Evolutionary conservation across 1,140 invertebrate genomes (phyloP).

Genomic region (Drosophila mauritiana): DNA sequence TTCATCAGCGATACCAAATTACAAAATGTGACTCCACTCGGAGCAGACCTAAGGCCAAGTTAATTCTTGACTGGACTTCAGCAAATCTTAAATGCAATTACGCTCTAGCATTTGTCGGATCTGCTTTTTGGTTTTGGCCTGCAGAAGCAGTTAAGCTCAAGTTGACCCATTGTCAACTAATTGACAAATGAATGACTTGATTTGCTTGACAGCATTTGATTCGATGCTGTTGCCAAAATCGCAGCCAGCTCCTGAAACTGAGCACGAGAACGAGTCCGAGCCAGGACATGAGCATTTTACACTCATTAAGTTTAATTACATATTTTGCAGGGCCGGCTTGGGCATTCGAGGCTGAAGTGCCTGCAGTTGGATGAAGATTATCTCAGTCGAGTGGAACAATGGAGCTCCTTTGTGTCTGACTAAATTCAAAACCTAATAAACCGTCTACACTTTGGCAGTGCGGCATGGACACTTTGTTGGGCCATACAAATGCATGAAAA

Average conservation of each 20-base stretch:
- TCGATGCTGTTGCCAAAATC: constrained; percentile 22
- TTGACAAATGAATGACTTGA: constrained; percentile 79
- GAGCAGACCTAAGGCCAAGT: constrained; percentile 4
- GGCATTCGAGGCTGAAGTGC: constrained; percentile 23
- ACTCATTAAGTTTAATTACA: constrained; percentile 81
- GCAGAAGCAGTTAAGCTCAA: constrained; percentile 30
- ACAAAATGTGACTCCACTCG: constrained; percentile 26
- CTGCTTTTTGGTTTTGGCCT: constrained; percentile 33
- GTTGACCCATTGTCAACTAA: constrained; percentile 67
- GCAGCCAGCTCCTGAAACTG: constrained; percentile 2
- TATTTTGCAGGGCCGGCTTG: constrained; percentile 51
- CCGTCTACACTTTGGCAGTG: background rate
- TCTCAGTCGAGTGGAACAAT: constrained; percentile 43
- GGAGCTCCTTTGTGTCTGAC: constrained; percentile 28
- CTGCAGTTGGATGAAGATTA: constrained; percentile 43
- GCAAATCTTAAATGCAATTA: constrained; percentile 67
- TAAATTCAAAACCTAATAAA: constrained; percentile 43
- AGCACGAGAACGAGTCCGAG: background rate
- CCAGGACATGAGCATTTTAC: constrained; percentile 66
- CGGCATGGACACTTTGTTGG: constrained; percentile 13
- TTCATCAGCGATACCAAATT: constrained; percentile 52
- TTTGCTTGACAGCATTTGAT: constrained; percentile 67
- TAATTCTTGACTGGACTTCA: constrained; percentile 40
- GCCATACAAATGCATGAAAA: background rate
- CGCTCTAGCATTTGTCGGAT: constrained; percentile 26